These are phyloP conservation scores for Pipa parva DNA, from an alignment of 2,113 vertebrate species.

Conservation along the genomic window DNA sequence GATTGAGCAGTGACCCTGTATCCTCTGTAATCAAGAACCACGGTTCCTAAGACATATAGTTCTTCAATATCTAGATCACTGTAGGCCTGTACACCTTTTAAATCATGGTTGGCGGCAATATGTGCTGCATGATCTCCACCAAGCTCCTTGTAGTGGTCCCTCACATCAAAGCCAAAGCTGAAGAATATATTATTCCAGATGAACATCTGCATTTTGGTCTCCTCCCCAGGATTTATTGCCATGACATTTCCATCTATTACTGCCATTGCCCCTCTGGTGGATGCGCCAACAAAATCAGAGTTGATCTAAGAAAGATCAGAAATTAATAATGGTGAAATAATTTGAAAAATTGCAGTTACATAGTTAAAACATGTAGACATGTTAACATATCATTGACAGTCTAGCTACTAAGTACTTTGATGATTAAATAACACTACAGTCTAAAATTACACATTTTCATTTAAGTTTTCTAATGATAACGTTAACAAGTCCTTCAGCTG, in stretches of 20 bases:
- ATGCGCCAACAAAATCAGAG: conserved; percentile 67
- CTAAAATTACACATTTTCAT: too few relatives aligned
- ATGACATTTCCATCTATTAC: conserved; percentile 69
- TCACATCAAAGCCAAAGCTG: conserved; percentile 60
- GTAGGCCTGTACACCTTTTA: conserved; percentile 65
- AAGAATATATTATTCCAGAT: conserved; percentile 71
- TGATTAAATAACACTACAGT: too few relatives aligned
- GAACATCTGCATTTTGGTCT: conserved; percentile 63
- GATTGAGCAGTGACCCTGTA: conserved; percentile 71
- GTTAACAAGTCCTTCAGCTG: too few relatives aligned
- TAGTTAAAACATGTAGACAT: too few relatives aligned
- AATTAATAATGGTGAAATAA: background rate
- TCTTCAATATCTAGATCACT: conserved; percentile 56
- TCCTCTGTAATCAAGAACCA: conserved; percentile 71
- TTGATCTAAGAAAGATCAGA: conserved; percentile 59
- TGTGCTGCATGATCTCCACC: conserved; percentile 67
- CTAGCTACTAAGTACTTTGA: too few relatives aligned
- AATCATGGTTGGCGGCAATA: conserved; percentile 66
- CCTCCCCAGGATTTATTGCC: conserved; percentile 61
- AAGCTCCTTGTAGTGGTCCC: conserved; percentile 46
- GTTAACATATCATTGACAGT: too few relatives aligned
- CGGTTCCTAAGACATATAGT: conserved; percentile 71
- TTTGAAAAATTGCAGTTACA: too few relatives aligned
- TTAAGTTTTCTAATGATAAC: too few relatives aligned
- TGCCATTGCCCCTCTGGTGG: conserved; percentile 61